Conservation (phyloP, 2,113 vertebrate species). For the Ciconia boyciana region DNA sequence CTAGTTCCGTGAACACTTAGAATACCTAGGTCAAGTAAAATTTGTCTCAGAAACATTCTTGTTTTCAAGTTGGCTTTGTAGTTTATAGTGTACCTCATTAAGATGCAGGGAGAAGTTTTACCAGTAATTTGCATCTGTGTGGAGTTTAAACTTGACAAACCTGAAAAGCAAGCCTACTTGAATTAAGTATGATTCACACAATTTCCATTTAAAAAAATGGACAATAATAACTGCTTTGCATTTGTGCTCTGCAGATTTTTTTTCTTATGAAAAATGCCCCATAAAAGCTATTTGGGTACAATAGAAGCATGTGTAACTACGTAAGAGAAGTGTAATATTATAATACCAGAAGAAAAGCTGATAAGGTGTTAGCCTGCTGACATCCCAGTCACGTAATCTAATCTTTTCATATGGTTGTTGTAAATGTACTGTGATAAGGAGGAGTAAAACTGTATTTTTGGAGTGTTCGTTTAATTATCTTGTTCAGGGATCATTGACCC, state of each 20-base stretch:
- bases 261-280: neutral
- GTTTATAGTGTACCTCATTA: conserved; percentile 31
- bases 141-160: conserved; percentile 58
- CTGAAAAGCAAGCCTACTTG: conserved; percentile 39
- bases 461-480: conserved; percentile 17
- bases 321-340: neutral
- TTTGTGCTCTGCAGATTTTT: neutral
- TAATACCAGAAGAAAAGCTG: neutral
- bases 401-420: conserved; percentile 58
- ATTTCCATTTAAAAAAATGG: conserved; percentile 46
- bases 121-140: conserved; percentile 57
- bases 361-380: neutral
- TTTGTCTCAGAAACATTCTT: neutral
- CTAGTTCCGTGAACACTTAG: neutral
- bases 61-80: conserved; percentile 7
- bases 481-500: neutral
- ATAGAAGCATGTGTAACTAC: neutral
- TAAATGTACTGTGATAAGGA: conserved; percentile 66
- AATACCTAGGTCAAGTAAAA: neutral
- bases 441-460: conserved; percentile 62
- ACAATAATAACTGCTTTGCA: conserved; percentile 15
- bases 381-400: neutral
- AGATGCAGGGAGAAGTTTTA: conserved; percentile 49
- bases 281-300: neutral
- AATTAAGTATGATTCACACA: conserved; percentile 48